Percentiles rank a stretch among this genome's conserved stretches.
Conservation (phyloP, 1,140 invertebrate genomes). For the Phocides pigmalion region DNA sequence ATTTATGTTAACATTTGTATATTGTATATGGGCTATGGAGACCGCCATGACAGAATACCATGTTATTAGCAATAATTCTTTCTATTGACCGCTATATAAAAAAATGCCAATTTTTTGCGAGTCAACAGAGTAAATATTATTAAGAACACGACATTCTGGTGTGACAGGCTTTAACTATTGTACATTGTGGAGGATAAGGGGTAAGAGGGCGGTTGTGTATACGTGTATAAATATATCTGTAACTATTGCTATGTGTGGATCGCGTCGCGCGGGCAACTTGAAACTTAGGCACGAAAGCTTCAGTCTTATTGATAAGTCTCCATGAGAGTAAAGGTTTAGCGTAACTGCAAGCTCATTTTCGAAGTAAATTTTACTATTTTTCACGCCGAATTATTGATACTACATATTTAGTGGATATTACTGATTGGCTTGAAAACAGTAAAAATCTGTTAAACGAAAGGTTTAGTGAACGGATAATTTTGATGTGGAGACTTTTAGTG, state of each 20-base stretch:
- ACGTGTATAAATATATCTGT: constrained; percentile 76
- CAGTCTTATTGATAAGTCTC: constrained; percentile 67
- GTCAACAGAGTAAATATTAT: constrained; percentile 27
- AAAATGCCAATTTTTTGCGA: no score
- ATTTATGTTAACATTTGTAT: constrained; percentile 74
- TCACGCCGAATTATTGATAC: background rate
- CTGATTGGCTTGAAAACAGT: constrained; percentile 10
- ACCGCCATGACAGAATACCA: constrained; percentile 49
- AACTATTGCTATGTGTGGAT: constrained; percentile 66
- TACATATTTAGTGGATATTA: background rate
- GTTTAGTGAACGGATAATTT: constrained; percentile 10
- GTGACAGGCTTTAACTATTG: constrained; percentile 64
- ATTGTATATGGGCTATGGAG: constrained; percentile 77
- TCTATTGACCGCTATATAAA: constrained; percentile 9
- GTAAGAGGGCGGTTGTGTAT: constrained; percentile 53
- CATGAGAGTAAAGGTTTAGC: constrained; percentile 1
- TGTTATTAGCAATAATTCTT: constrained; percentile 39
- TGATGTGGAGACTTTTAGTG: constrained; percentile 30
- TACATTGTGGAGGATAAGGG: constrained; percentile 74
- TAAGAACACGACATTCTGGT: constrained; percentile 59
- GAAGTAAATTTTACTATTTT: constrained; percentile 19
- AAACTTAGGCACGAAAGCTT: constrained; percentile 51
- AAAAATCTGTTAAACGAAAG: constrained; percentile 22
- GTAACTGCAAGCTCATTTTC: background rate
- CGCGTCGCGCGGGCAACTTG: constrained; percentile 57